Percentiles rank a stretch among this genome's conserved stretches.
Conservation (phyloP, 2,113 vertebrate species). For the Vulpes lagopus region DNA sequence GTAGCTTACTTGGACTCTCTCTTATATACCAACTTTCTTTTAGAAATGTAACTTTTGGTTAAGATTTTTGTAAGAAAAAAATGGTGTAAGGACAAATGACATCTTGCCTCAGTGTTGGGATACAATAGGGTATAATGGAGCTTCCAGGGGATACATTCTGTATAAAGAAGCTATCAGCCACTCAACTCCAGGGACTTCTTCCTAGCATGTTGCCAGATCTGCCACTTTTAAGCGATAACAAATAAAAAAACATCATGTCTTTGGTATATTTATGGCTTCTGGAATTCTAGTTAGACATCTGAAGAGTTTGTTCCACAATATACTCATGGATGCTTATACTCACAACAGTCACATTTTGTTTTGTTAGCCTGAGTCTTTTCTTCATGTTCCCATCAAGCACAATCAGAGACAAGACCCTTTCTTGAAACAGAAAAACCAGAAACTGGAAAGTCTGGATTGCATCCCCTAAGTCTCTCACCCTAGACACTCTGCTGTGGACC, state of each 20-base stretch:
- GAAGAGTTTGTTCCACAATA: neutral
- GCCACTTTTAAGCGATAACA: neutral
- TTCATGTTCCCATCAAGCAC: neutral
- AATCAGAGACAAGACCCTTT: neutral
- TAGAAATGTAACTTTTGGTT: neutral
- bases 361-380: neutral
- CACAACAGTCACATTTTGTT: neutral
- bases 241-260: neutral
- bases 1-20: neutral
- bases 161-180: neutral
- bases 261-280: neutral
- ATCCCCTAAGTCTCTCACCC: neutral
- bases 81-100: neutral
- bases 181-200: neutral
- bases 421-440: neutral
- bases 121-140: neutral
- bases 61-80: neutral
- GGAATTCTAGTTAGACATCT: neutral
- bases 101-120: neutral
- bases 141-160: neutral
- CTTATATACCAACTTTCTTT: neutral
- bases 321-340: neutral
- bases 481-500: neutral
- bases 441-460: neutral
- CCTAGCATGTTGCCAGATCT: neutral